Percentiles rank a stretch among this genome's conserved stretches.
Conservation (phyloP, 1,140 invertebrate species). For the Pogonomyrmex barbatus region DNA sequence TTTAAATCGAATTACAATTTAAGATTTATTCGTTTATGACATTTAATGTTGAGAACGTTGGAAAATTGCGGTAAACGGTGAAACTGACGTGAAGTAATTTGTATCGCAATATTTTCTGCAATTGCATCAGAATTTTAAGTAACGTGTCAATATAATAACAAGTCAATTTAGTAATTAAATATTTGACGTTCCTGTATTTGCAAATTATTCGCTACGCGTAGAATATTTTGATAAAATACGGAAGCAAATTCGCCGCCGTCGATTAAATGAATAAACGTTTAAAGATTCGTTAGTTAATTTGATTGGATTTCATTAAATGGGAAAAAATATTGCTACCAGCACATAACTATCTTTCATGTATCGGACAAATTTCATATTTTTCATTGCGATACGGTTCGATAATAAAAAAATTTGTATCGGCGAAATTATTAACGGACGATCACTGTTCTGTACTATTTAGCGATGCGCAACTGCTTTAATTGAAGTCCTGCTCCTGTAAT, state of each 20-base stretch:
- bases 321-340: conserved; percentile 2
- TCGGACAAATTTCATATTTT: background rate
- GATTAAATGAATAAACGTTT: conserved; percentile 55
- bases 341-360: background rate
- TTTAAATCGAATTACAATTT: background rate
- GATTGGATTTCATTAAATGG: conserved; percentile 46
- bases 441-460: background rate
- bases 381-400: background rate
- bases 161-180: conserved; percentile 57
- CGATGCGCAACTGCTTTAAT: conserved; percentile 25
- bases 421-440: background rate
- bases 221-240: conserved; percentile 52
- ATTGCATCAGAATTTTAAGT: conserved; percentile 32
- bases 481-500: conserved; percentile 34
- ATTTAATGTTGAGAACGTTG: background rate
- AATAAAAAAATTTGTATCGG: background rate
- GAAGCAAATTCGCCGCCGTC: background rate
- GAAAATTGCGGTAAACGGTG: background rate
- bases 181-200: conserved; percentile 45
- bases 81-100: conserved; percentile 8
- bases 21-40: background rate
- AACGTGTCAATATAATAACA: conserved; percentile 29
- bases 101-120: conserved; percentile 5
- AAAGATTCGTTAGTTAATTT: conserved; percentile 44
- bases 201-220: conserved; percentile 38